Evolutionary conservation across 2,113 vertebrate species (phyloP).

Genomic region (Poicephalus meyeri): DNA sequence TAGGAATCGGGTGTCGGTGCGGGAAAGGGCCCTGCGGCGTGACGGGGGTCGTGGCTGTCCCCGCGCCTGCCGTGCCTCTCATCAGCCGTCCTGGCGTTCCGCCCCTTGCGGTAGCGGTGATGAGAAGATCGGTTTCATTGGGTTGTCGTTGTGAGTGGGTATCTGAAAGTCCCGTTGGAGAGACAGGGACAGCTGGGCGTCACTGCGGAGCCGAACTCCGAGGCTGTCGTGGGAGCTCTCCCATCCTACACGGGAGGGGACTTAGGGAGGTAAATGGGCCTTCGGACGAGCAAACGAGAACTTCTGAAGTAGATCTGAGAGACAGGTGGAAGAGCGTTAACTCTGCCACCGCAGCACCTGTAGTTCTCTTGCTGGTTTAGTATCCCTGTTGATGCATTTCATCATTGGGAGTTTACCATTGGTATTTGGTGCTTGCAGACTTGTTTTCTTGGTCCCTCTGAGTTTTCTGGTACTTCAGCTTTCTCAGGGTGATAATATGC

Average conservation of each 20-base stretch:
- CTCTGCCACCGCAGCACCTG: neutral
- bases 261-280: no score
- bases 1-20: neutral
- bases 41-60: neutral
- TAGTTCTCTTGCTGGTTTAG: neutral
- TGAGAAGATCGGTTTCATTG: rapidly evolving
- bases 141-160: rapidly evolving
- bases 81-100: neutral
- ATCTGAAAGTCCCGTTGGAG: rapidly evolving
- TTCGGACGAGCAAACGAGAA: rapidly evolving
- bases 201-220: neutral
- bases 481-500: rapidly evolving
- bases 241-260: rapidly evolving
- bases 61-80: no score
- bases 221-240: neutral
- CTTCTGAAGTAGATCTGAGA: neutral
- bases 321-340: rapidly evolving
- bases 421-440: neutral
- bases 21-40: neutral
- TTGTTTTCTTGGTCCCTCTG: neutral
- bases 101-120: rapidly evolving
- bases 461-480: neutral
- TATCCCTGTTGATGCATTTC: neutral
- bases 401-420: rapidly evolving
- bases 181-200: rapidly evolving